Percentiles rank a stretch among this genome's conserved stretches.
Conservation (phyloP, 2,797 vertebrate species). For the Erithacus rubecula region DNA sequence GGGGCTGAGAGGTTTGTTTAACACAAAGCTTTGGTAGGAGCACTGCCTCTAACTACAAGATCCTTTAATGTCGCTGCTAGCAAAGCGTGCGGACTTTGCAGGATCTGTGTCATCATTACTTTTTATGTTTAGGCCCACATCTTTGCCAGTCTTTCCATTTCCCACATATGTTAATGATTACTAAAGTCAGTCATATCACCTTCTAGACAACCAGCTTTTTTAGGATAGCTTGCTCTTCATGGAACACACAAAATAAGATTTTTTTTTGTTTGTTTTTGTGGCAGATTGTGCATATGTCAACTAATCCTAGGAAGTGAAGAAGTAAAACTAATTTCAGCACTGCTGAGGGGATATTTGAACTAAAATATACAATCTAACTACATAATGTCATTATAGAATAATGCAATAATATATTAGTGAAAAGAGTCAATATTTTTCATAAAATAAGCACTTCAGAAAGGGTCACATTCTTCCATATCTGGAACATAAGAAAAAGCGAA, state of each 20-base stretch:
- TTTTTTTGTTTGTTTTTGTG: neutral
- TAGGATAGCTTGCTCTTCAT: neutral
- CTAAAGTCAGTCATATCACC: neutral
- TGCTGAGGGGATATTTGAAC: neutral
- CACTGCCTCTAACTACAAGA: neutral
- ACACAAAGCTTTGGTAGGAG: fast-evolving
- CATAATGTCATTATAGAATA: neutral
- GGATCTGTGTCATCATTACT: neutral
- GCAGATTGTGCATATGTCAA: neutral
- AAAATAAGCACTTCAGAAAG: neutral
- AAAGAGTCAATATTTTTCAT: neutral
- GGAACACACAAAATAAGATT: neutral
- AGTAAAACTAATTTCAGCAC: neutral
- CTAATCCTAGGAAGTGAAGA: neutral
- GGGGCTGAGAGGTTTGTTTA: neutral
- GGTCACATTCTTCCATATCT: neutral
- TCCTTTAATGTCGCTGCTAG: neutral
- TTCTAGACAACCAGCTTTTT: neutral
- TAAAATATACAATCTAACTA: neutral
- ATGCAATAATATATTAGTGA: neutral
- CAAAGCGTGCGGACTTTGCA: neutral
- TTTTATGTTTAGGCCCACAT: neutral
- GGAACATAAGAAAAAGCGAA: neutral
- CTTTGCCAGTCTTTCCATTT: neutral
- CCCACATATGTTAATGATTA: neutral